Evolutionary conservation across 2,113 vertebrate genomes (phyloP), one percentile per base, ranked within the genome.

Genomic region (Athene noctua): DNA sequence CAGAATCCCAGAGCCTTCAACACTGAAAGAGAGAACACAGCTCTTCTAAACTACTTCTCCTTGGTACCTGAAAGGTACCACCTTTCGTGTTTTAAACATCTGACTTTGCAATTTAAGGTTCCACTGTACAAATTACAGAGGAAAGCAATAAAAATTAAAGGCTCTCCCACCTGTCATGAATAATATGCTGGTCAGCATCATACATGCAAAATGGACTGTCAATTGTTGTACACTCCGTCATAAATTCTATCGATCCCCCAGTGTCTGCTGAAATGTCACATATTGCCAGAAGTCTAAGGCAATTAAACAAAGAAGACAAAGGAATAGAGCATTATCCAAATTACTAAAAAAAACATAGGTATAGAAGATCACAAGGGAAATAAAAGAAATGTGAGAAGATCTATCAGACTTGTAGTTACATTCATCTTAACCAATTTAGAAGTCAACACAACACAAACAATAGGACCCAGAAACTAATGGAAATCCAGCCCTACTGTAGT

Each of bases 231-330:
- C 99, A 99, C 58, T 99, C 99, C 0, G 98, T 99, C 99, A 99
- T 99, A 96, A 99, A 99, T 96, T 99, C 99, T 93, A 99, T 99
- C 20, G 99, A 99, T 66, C 99, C 99, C 49, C 99, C 99, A 5
- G 99, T 97, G 86, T 99, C 99, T 2, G 99, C 99, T 40, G 99
- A 99, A 94, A 99, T 99, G 98, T 99, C 99, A 75, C 99, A 99
- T 93, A 99, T 99, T 36, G 99, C 99, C 96, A 99, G 90, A 74
- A 99, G 97, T 92, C 99, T 99, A 97, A 79, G 97, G 92, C 8
- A 5, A 75, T 91, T 58, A 68, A 90, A 85, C 12, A 34, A 72
- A 94, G 87, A 63, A 36, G 6, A 79, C 12, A 58, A 38, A 40
- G 10, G 30, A 93, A 72, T 5, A 75, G 5, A 85, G 26, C 13